phyloP scores from a whole-genome alignment of 2,113 vertebrate species.

The Mastomys natalensis region DNA sequence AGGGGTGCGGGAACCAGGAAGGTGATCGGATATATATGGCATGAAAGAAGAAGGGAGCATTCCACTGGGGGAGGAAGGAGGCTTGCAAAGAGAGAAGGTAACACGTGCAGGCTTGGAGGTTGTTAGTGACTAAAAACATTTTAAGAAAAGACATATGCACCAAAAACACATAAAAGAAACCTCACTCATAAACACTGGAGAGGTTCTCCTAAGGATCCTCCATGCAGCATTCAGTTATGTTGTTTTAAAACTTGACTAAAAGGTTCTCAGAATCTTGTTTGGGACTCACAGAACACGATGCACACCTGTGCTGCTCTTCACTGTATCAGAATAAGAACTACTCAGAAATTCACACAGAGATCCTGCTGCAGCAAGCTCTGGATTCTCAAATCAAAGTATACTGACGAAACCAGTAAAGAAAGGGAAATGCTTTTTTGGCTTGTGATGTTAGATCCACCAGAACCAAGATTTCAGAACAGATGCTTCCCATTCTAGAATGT shows the following conservation, averaged over 20 bases:
- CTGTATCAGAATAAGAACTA: neutral
- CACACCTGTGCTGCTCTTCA: neutral
- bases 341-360: neutral
- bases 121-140: no score
- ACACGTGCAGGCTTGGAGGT: fast-evolving
- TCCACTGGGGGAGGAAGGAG: neutral
- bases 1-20: neutral
- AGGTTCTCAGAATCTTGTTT: neutral
- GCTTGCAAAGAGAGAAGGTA: neutral
- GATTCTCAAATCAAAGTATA: neutral
- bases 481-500: neutral
- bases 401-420: no score
- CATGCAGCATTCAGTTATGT: neutral
- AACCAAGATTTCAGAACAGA: neutral
- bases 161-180: neutral
- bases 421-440: neutral
- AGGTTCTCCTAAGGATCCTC: neutral
- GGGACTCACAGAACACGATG: neutral
- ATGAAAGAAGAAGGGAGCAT: neutral
- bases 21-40: fast-evolving
- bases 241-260: neutral
- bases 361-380: neutral
- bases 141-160: neutral
- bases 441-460: neutral
- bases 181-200: neutral